phyloP scores from a whole-genome alignment of 2,888 invertebrate species.

The Tridacna gigas region DNA sequence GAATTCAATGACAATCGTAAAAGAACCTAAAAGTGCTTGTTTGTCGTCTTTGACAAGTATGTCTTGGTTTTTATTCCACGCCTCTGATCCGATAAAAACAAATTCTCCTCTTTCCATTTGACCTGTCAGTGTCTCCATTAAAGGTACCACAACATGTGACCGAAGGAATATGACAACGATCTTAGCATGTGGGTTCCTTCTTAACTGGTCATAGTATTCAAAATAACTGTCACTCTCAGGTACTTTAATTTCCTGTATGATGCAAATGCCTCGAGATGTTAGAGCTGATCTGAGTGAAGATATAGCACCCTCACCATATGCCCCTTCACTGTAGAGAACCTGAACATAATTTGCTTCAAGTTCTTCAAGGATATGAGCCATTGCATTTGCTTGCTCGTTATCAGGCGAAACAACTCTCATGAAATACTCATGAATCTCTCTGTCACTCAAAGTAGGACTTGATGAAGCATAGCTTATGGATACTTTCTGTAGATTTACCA shows the following conservation, averaged over 20 bases:
- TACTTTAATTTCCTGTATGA: slow-evolving; percentile 51
- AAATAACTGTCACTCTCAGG: slow-evolving; percentile 37
- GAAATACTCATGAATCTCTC: slow-evolving; percentile 54
- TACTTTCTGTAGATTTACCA: slow-evolving; percentile 42
- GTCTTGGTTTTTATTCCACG: slow-evolving; percentile 45
- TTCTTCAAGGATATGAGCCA: slow-evolving; percentile 52
- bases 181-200: slow-evolving; percentile 46
- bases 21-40: slow-evolving; percentile 47
- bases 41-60: slow-evolving; percentile 27
- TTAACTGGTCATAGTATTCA: slow-evolving; percentile 37
- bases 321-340: slow-evolving; percentile 62
- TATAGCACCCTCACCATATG: slow-evolving; percentile 63
- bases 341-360: slow-evolving; percentile 56
- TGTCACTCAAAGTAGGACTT: slow-evolving; percentile 54
- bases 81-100: slow-evolving; percentile 64
- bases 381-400: slow-evolving; percentile 56
- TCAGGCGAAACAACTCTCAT: slow-evolving; percentile 63
- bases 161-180: slow-evolving; percentile 58
- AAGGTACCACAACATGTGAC: slow-evolving; percentile 34
- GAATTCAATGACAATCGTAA: slow-evolving; percentile 47
- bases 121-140: slow-evolving; percentile 22
- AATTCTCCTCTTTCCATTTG: slow-evolving; percentile 53
- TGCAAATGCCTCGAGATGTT: slow-evolving; percentile 43
- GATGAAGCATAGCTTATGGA: slow-evolving; percentile 62
- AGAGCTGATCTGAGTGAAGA: slow-evolving; percentile 30